Base-by-base conservation (phyloP, 2,888 invertebrate species). In the Volucella bombylans region DNA sequence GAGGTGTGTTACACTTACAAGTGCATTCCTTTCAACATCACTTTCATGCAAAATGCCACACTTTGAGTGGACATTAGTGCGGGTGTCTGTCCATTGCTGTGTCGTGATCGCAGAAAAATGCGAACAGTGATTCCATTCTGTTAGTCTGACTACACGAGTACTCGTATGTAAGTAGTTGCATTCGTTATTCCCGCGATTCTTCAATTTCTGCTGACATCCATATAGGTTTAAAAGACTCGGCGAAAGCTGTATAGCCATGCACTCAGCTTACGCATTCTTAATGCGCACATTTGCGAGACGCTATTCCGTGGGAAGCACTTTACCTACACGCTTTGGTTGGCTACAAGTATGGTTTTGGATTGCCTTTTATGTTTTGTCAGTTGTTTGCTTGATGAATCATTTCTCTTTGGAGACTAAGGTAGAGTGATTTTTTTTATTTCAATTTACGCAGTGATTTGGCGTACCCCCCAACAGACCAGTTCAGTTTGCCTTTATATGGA, bases 261-360 rank as follows among this genome's bases (percentile, higher is more conserved):
- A 67, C 69, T 80, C 80, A 47, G 67, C 69, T 85, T 80, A 80
- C 74, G 76, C 83, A 85, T 85, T 85, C 83, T 80, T 85, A 72
- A 68, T 80, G 80, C 55, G 80, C 80, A 80, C 50, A 80, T 61
- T 80, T 71, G 80, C 76, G 74, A 47, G 71, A 80, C 80, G 80
- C 69, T 57, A 49, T 45, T 74, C 71, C 71, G 74, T 83, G 80
- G 80, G 83, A 83, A 83, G 83, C 59, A 61, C 65, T 61, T 15
- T 78, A 67, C 55, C 69, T 65, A 55, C 50, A 55, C 50, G 15
- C 8, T 15, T 57, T 49, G 6, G 38, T 49, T 57, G 38, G 15
- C 12, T 14, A 8, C n/a, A 57, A 47, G 14, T 73, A 50, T 71
- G 18, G 57, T 59, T 47, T 59, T 38, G 59, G 52, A 59, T 72